Evolutionary conservation across 2,888 invertebrate genomes (phyloP), one percentile per base, ranked within the genome.

Genomic region (Polydesmus complanatus): DNA sequence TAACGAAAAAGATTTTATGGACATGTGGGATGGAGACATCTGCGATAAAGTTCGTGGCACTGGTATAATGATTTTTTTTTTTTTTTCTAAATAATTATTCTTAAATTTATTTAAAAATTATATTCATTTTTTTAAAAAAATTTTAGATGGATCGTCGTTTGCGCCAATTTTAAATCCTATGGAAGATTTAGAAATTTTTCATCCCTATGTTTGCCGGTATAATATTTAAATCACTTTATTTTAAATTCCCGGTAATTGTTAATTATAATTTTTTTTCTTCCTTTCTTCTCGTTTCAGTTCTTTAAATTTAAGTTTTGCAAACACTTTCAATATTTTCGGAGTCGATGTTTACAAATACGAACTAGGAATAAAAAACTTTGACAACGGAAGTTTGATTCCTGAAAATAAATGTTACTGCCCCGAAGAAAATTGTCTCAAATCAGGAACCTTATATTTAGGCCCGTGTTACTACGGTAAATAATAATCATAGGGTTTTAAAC

Each of bases 321-420:
- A 14, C 14, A 14, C 5, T 8, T 5, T 8, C 37, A 14, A 37
- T 14, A 8, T 37, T 37, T 14, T 37, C 25, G 57, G 37, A 1
- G 27, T 63, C 21, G 21, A n/a, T 1, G 58, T 27, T 2, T 58
- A 51, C 27, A 55, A 27, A 5, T 63, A 27, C 47, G 61, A 47
- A 54, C n/a, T 51, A 14, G 25, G 49, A 2, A 22, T 58, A 22
- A 23, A n/a, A 19, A 2, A 52, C 2, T 47, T 61, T 21, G 59
- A 49, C 27, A 63, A 59, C 48, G 61, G 49, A 5, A 25, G 51
- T 2, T 19, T 48, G 27, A 56, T 63, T 2, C 56, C 63, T 18
- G 58, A 59, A 2, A 63, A 61, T 27, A 52, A 49, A 54, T 63
- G 63, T 51, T 63, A 51, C 27, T 63, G 63, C 23, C 21, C 5